Conservation (phyloP, 2,113 vertebrate genomes). For the Prionailurus viverrinus region DNA sequence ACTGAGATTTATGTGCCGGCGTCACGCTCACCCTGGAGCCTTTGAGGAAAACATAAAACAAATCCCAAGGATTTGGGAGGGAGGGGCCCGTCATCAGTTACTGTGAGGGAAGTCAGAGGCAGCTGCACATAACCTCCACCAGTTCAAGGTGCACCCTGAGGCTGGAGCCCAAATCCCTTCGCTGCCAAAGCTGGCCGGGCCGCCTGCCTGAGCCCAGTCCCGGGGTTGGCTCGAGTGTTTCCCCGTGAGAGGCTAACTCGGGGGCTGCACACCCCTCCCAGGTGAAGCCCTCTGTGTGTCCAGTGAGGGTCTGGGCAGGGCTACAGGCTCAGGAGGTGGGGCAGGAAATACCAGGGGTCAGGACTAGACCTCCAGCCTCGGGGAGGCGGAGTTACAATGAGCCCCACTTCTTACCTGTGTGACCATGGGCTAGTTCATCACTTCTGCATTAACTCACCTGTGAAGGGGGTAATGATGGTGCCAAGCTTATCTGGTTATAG, state of each 20-base stretch:
- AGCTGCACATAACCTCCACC: neutral
- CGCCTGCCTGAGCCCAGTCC: neutral
- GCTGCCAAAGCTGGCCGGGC: neutral
- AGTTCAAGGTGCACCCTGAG: neutral
- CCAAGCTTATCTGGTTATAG: neutral
- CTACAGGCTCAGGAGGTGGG: too few relatives aligned
- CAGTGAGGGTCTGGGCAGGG: neutral
- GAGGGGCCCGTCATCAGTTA: neutral
- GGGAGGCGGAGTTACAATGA: neutral
- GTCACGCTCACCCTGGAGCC: conserved; percentile 45
- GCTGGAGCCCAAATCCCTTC: neutral
- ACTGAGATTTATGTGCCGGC: conserved; percentile 62
- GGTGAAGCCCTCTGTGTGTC: neutral
- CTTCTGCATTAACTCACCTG: neutral
- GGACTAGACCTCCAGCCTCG: neutral
- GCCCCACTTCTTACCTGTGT: neutral
- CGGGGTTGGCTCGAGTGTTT: neutral
- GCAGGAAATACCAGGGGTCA: too few relatives aligned
- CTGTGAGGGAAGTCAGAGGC: neutral
- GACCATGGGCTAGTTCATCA: too few relatives aligned
- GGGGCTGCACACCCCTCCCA: neutral
- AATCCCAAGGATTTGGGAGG: conserved; percentile 59
- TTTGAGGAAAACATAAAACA: conserved; percentile 76
- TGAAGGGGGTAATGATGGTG: neutral
- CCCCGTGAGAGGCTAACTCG: neutral